Conservation (phyloP, 2,888 invertebrate genomes). For the Troilus luridus region DNA sequence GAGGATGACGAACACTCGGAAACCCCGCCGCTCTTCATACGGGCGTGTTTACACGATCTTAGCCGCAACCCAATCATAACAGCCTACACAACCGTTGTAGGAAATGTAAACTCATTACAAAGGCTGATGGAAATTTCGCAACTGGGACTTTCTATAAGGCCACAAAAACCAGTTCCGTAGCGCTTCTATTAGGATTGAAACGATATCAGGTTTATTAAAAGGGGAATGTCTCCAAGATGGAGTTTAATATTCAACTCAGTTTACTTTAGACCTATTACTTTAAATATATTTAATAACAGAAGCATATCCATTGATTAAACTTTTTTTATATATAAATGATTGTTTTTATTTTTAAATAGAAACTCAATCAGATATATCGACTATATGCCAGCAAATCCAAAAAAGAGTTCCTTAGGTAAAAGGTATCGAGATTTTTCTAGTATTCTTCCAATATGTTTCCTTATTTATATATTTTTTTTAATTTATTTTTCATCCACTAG, state of each 20-base stretch:
- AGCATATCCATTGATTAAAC: too few species aligned
- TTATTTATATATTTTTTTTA: too few species aligned
- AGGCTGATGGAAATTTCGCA: not conserved
- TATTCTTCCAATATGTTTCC: too few species aligned
- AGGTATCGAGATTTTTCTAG: too few species aligned
- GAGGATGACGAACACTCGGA: not conserved
- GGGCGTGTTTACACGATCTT: not conserved
- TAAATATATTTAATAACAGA: not conserved
- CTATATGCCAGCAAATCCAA: too few species aligned
- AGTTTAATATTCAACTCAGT: not conserved
- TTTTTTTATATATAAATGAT: too few species aligned
- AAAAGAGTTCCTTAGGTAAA: too few species aligned
- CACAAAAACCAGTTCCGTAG: constrained; percentile 5
- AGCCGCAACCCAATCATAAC: not conserved
- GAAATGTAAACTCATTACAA: constrained; percentile 26
- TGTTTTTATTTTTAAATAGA: too few species aligned
- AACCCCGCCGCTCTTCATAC: not conserved
- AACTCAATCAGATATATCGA: too few species aligned
- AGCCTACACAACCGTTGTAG: not conserved
- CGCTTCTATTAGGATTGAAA: not conserved
- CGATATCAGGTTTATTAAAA: not conserved
- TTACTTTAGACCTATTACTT: not conserved
- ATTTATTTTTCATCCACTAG: too few species aligned
- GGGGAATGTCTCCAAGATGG: not conserved
- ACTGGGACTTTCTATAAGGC: constrained; percentile 23